Percentiles rank a stretch among this genome's conserved stretches.
These are phyloP conservation scores for Polia nebulosa DNA, from an alignment of 2,888 invertebrate genomes.

Conservation along the genomic window DNA sequence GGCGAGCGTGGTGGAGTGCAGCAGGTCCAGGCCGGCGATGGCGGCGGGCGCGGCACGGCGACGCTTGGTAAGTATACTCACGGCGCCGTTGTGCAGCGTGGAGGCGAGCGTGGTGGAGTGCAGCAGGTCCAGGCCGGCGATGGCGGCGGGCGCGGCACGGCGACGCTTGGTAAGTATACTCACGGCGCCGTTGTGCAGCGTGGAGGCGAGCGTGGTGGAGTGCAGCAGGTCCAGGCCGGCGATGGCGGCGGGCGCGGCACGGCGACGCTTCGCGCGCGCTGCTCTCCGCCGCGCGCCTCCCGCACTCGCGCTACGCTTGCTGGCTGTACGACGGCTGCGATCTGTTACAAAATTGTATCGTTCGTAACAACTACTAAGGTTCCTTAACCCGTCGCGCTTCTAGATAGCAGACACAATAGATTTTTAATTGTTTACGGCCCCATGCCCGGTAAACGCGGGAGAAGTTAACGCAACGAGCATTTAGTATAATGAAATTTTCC, in stretches of 20 bases:
- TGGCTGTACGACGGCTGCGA: constrained; percentile 84
- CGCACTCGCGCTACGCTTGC: constrained; percentile 87
- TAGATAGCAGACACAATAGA: too few species aligned
- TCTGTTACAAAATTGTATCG: constrained; percentile 65
- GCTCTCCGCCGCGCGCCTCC: constrained; percentile 84
- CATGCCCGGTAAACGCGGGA: too few species aligned
- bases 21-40: too few species aligned
- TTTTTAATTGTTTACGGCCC: too few species aligned
- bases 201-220: constrained; percentile 96
- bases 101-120: constrained; percentile 97
- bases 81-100: constrained; percentile 94
- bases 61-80: constrained; percentile 54
- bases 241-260: constrained; percentile 92
- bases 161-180: constrained; percentile 81
- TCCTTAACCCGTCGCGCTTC: too few species aligned
- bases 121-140: constrained; percentile 96
- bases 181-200: constrained; percentile 93
- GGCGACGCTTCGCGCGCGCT: constrained; percentile 84
- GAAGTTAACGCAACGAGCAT: not conserved
- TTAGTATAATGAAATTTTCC: not conserved
- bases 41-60: too few species aligned
- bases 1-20: too few species aligned
- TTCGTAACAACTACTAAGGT: not conserved
- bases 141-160: constrained; percentile 91
- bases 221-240: constrained; percentile 97